Conservation (phyloP, 2,888 invertebrate species). For the Tinea pellionella region DNA sequence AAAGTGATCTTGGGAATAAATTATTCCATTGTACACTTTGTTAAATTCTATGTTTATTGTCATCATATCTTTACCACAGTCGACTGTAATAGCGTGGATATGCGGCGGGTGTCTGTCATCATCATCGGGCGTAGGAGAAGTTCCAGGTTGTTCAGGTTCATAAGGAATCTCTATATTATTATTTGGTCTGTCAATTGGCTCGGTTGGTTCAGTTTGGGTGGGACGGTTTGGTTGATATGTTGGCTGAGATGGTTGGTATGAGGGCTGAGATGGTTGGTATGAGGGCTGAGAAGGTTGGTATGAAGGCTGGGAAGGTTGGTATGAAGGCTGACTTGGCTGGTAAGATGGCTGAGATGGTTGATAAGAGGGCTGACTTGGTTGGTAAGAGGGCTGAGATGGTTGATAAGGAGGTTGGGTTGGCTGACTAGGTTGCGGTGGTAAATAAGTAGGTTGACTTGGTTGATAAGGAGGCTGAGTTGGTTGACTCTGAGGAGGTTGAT, state of each 20-base stretch:
- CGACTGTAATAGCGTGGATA: constrained; percentile 79
- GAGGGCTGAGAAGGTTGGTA: constrained; percentile 17
- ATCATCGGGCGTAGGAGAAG: constrained; percentile 46
- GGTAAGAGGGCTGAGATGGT: constrained; percentile 21
- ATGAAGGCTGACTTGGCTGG: constrained; percentile 23
- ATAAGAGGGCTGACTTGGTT: constrained; percentile 12
- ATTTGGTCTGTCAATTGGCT: constrained; percentile 24
- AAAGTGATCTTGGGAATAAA: constrained; percentile 82
- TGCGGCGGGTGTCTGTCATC: constrained; percentile 79
- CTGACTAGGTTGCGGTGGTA: constrained; percentile 24
- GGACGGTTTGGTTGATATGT: constrained; percentile 18
- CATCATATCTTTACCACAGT: constrained; percentile 86
- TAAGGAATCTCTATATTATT: constrained; percentile 20
- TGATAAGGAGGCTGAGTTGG: constrained; percentile 23
- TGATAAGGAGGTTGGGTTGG: constrained; percentile 22
- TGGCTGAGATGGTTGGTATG: constrained; percentile 22
- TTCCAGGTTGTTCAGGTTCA: constrained; percentile 21
- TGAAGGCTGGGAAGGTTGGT: constrained; percentile 23
- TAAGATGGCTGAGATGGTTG: constrained; percentile 18
- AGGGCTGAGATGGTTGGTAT: constrained; percentile 17
- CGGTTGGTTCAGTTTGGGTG: constrained; percentile 25
- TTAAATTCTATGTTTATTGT: constrained; percentile 84
- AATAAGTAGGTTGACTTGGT: constrained; percentile 26
- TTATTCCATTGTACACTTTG: constrained; percentile 79
- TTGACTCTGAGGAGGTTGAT: not conserved